phyloP scores from a whole-genome alignment of 2,113 vertebrate genomes.

The Baryphthengus martii region DNA sequence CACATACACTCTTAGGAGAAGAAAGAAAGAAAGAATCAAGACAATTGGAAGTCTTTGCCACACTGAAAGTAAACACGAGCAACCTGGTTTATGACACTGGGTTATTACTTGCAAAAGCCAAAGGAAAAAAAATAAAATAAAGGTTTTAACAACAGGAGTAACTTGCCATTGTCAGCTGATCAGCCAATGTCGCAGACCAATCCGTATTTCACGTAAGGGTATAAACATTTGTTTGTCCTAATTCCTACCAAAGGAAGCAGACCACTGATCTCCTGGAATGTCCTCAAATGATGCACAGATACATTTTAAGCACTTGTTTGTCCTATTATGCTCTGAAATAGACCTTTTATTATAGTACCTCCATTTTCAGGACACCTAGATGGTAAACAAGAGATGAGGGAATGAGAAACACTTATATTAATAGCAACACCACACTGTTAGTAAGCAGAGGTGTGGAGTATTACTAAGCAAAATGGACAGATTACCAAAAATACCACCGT shows the following conservation, averaged over 20 bases:
- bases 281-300: neutral
- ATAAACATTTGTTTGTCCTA: neutral
- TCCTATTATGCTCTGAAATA: neutral
- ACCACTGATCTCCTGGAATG: neutral
- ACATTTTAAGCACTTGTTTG: conserved; percentile 24
- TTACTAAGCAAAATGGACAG: neutral
- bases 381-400: conserved; percentile 23
- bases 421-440: neutral
- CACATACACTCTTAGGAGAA: neutral
- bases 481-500: neutral
- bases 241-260: neutral
- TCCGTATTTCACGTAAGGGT: neutral
- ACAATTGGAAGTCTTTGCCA: neutral
- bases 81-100: neutral
- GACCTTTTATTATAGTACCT: conserved; percentile 17
- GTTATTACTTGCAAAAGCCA: neutral
- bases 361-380: conserved; percentile 13
- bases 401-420: conserved; percentile 26
- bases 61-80: neutral
- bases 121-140: neutral
- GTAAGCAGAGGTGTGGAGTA: neutral
- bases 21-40: neutral
- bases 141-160: neutral
- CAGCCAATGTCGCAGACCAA: neutral
- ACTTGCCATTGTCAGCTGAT: neutral